A percentile compares a stretch with the other conserved stretches of the same genome.
phyloP scores from a whole-genome alignment of 2,888 invertebrate genomes.

The Megastigmus dorsalis region DNA sequence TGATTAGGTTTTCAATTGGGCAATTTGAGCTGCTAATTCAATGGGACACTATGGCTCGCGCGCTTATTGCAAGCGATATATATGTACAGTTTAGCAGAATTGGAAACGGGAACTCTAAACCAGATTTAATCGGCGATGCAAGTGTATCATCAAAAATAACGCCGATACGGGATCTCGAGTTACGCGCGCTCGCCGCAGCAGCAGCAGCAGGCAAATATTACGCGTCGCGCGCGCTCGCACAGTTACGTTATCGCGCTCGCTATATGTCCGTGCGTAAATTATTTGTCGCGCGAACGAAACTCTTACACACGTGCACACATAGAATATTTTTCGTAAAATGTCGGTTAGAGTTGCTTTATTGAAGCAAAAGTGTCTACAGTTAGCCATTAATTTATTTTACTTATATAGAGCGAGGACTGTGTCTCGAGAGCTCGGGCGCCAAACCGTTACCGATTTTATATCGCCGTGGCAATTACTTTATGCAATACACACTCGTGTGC shows the following conservation, averaged over 20 bases:
- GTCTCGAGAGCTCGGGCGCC: too few relatives aligned
- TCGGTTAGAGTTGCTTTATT: neutral
- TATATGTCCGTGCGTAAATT: too few relatives aligned
- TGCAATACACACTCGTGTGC: neutral
- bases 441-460: too few relatives aligned
- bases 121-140: neutral
- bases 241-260: neutral
- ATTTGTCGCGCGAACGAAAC: too few relatives aligned
- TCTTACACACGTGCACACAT: too few relatives aligned
- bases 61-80: neutral
- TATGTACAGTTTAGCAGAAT: conserved; percentile 3
- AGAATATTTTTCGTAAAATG: neutral
- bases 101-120: conserved; percentile 19
- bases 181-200: too few relatives aligned
- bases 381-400: neutral
- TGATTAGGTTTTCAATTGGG: neutral
- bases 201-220: neutral
- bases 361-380: neutral
- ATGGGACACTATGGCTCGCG: too few relatives aligned
- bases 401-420: too few relatives aligned
- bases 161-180: neutral
- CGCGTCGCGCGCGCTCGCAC: too few relatives aligned
- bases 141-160: neutral
- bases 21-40: neutral
- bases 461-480: conserved; percentile 17